These are phyloP conservation scores for Chloroceryle amazona DNA, from an alignment of 2,797 vertebrate species.

Conservation along the genomic window DNA sequence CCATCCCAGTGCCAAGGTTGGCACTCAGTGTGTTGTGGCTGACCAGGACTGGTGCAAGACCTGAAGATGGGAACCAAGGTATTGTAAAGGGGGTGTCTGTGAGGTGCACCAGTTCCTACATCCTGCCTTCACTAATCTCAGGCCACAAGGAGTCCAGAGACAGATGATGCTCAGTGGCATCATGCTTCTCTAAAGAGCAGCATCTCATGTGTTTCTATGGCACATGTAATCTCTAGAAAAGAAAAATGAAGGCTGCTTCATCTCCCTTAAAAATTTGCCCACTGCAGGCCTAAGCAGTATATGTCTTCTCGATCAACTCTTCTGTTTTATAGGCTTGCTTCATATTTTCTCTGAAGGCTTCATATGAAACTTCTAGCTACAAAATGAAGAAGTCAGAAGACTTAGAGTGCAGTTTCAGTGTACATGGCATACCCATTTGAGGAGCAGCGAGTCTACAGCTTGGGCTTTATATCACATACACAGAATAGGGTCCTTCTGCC, in stretches of 20 bases:
- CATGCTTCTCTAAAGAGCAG: background rate
- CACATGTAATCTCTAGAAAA: background rate
- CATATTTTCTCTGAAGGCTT: conserved; percentile 7
- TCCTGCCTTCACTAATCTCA: background rate
- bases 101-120: background rate
- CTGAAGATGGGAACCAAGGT: background rate
- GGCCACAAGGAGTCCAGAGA: background rate
- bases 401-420: background rate
- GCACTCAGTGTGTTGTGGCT: background rate
- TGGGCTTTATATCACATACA: background rate
- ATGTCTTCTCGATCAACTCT: background rate
- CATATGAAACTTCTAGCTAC: background rate
- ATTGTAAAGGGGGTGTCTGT: background rate
- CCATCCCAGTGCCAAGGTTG: background rate
- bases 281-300: background rate
- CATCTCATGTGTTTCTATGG: background rate
- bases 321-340: background rate
- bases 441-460: background rate
- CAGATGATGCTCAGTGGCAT: background rate
- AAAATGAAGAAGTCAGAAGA: background rate
- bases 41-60: background rate
- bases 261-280: background rate
- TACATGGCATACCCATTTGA: background rate
- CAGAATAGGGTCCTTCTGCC: background rate
- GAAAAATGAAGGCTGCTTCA: background rate